phyloP scores from a whole-genome alignment of 2,888 invertebrate species.

The Dolichopus griseipennis region DNA sequence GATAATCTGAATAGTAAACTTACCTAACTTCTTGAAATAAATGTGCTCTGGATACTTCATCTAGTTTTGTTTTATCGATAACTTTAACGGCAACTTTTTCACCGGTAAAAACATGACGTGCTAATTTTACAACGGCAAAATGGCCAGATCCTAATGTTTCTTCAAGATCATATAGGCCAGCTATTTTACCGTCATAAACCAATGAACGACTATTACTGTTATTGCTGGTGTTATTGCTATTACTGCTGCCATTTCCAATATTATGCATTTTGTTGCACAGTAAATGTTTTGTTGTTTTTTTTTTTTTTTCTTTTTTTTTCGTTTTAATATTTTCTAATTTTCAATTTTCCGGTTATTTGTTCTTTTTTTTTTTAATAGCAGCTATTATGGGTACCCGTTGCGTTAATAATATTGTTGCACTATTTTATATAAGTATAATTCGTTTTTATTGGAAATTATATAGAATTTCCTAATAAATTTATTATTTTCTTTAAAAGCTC shows the following conservation, averaged over 20 bases:
- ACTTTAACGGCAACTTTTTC: slow-evolving; percentile 97
- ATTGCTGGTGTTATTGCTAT: background rate
- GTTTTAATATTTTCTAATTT: too few relatives aligned
- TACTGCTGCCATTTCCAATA: slow-evolving; percentile 21
- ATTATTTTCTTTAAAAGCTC: too few relatives aligned
- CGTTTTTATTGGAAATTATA: too few relatives aligned
- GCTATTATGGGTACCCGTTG: too few relatives aligned
- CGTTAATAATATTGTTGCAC: too few relatives aligned
- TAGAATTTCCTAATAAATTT: too few relatives aligned
- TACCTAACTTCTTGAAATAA: slow-evolving; percentile 84
- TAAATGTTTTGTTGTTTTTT: too few relatives aligned
- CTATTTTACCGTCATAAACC: slow-evolving; percentile 78
- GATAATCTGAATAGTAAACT: slow-evolving; percentile 18
- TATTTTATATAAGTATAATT: too few relatives aligned
- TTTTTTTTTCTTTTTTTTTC: too few relatives aligned
- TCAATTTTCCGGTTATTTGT: too few relatives aligned
- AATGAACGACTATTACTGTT: slow-evolving; percentile 20
- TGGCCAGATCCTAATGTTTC: slow-evolving; percentile 97
- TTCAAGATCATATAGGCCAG: slow-evolving; percentile 94
- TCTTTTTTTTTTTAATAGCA: too few relatives aligned
- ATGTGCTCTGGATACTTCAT: slow-evolving; percentile 91
- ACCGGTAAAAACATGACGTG: slow-evolving; percentile 96
- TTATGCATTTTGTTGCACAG: slow-evolving; percentile 22
- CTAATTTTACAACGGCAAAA: slow-evolving; percentile 96
- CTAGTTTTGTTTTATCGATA: slow-evolving; percentile 96